These are phyloP conservation scores for Cynaeus angustus DNA, from an alignment of 2,888 invertebrate species.

Conservation along the genomic window DNA sequence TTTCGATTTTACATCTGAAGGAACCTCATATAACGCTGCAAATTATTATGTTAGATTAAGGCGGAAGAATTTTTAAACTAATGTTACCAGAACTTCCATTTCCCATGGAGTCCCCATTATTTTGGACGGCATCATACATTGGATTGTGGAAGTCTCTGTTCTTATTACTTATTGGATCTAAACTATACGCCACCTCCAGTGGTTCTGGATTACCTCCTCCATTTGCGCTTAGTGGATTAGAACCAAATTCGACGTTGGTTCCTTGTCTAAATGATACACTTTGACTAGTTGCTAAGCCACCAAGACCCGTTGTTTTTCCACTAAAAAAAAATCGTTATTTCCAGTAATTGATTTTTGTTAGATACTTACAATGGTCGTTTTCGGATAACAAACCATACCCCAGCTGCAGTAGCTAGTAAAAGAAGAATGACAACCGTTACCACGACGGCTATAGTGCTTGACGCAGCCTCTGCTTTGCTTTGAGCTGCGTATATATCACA, in stretches of 20 bases:
- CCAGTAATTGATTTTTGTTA: background rate
- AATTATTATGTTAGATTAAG: background rate
- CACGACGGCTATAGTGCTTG: slow-evolving; percentile 82
- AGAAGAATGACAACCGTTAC: slow-evolving; percentile 88
- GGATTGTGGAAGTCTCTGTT: slow-evolving; percentile 97
- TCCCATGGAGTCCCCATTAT: slow-evolving; percentile 75
- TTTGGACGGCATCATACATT: slow-evolving; percentile 94
- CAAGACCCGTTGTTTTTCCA: slow-evolving; percentile 86
- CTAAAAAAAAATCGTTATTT: slow-evolving; percentile 70
- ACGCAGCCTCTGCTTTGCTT: slow-evolving; percentile 74
- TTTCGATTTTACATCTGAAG: slow-evolving; percentile 82
- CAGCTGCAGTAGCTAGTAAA: slow-evolving; percentile 82
- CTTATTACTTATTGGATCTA: slow-evolving; percentile 85
- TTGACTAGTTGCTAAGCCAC: slow-evolving; percentile 88
- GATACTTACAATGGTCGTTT: slow-evolving; percentile 88
- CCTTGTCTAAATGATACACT: slow-evolving; percentile 95
- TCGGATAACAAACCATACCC: slow-evolving; percentile 87
- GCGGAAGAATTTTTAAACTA: background rate
- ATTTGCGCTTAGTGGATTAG: slow-evolving; percentile 75
- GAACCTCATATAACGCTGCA: slow-evolving; percentile 86
- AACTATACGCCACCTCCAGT: slow-evolving; percentile 84
- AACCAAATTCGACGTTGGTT: slow-evolving; percentile 92
- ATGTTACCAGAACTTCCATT: slow-evolving; percentile 74
- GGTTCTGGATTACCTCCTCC: slow-evolving; percentile 75
- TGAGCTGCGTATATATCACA: slow-evolving; percentile 82